A percentile compares a stretch with the other conserved stretches of the same genome.
Evolutionary conservation across 64 coral and sea anemone genomes (phyloP).

Genomic region (Montipora efflorescens): DNA sequence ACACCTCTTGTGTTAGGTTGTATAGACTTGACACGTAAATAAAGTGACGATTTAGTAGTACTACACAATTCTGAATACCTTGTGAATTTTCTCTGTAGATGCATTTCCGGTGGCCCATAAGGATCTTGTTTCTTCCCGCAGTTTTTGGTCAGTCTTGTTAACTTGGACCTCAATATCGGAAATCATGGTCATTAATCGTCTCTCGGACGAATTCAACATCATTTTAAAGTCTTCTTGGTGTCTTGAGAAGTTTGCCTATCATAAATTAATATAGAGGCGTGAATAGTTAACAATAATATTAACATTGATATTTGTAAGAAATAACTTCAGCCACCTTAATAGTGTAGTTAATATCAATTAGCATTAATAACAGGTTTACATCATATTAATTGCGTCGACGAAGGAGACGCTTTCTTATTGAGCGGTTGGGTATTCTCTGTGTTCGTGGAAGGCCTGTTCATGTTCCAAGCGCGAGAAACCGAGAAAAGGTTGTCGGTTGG

Average conservation of each 20-base stretch:
- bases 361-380: background rate
- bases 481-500: too few relatives aligned
- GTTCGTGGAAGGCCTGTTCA: too few relatives aligned
- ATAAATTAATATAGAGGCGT: background rate
- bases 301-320: background rate
- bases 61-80: background rate
- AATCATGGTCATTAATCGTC: background rate
- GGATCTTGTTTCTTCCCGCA: background rate
- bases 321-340: background rate
- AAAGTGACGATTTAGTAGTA: too few relatives aligned
- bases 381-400: too few relatives aligned
- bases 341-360: background rate
- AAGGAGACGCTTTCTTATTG: too few relatives aligned
- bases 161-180: background rate
- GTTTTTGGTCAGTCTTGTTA: background rate
- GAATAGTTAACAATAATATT: background rate
- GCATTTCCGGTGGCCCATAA: background rate
- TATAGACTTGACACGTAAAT: too few relatives aligned
- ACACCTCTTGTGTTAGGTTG: too few relatives aligned
- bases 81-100: background rate
- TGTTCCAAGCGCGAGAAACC: too few relatives aligned
- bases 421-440: too few relatives aligned
- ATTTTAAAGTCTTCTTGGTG: background rate
- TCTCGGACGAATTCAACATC: conserved; percentile 3
- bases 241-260: background rate